Conservation (phyloP, 2,888 invertebrate species). For the Acheta domesticus region DNA sequence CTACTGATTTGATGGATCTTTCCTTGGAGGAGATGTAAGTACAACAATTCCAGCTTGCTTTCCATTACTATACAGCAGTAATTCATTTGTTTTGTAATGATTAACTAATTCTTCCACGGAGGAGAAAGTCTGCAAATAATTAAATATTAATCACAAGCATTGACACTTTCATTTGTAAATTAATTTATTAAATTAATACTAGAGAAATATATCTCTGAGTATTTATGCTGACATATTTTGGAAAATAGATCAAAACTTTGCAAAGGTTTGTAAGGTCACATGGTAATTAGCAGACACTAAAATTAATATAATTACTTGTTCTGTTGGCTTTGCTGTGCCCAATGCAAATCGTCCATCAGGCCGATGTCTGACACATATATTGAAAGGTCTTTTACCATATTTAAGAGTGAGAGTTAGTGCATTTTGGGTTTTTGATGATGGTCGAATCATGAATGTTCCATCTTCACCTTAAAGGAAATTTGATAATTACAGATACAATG, state of each 20-base stretch:
- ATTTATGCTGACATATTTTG: not conserved
- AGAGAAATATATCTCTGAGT: not conserved
- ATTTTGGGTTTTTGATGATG: conserved; percentile 45
- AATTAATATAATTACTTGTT: conserved; percentile 40
- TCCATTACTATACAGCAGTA: conserved; percentile 44
- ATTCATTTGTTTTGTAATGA: conserved; percentile 44
- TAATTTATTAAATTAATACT: not conserved
- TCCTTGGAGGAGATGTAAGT: conserved; percentile 32
- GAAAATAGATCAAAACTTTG: no score
- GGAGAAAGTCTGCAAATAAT: conserved; percentile 41
- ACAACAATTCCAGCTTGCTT: conserved; percentile 37
- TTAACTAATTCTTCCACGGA: conserved; percentile 46
- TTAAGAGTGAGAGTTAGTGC: conserved; percentile 48
- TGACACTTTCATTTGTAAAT: no score
- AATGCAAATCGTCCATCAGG: conserved; percentile 47
- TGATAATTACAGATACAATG: not conserved
- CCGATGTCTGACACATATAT: conserved; percentile 47
- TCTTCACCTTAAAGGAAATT: conserved; percentile 41
- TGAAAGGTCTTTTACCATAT: conserved; percentile 47
- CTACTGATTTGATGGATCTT: not conserved
- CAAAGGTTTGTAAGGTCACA: no score
- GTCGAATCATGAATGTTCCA: conserved; percentile 47
- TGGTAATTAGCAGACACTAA: no score
- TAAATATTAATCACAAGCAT: not conserved
- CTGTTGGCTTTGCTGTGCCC: conserved; percentile 47